Evolutionary conservation across 2,797 vertebrate species (phyloP).

Genomic region (Carcharodon carcharias): DNA sequence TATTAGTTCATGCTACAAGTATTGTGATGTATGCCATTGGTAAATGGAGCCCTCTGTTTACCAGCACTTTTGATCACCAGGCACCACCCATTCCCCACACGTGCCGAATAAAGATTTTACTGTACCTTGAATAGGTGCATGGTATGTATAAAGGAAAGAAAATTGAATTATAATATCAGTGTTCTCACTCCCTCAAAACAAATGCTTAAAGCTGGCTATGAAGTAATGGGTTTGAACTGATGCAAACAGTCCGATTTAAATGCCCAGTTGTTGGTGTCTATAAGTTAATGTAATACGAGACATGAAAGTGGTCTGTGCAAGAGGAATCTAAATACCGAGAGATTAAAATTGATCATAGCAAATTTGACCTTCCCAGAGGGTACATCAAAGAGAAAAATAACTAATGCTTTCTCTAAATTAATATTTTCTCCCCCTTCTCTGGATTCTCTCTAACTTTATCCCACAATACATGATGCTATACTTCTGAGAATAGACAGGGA

Average conservation of each 20-base stretch:
- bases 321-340: not conserved
- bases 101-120: too few species aligned
- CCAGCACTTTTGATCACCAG: too few species aligned
- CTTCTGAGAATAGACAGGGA: not conserved
- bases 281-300: not conserved
- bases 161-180: not conserved
- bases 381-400: not conserved
- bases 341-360: not conserved
- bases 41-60: too few species aligned
- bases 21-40: too few species aligned
- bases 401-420: not conserved
- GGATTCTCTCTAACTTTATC: not conserved
- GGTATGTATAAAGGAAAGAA: not conserved
- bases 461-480: not conserved
- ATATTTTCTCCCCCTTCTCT: not conserved
- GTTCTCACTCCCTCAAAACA: not conserved
- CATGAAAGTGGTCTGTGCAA: not conserved
- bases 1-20: too few species aligned
- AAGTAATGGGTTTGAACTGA: conserved; percentile 14
- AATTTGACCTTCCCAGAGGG: not conserved
- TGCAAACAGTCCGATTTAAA: conserved; percentile 7
- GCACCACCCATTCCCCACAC: too few species aligned
- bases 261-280: conserved; percentile 19
- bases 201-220: not conserved
- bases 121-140: not conserved